Evolutionary conservation across 2,113 vertebrate genomes (phyloP), one percentile per base, ranked within the genome.

Genomic region (Poicephalus gulielmi): DNA sequence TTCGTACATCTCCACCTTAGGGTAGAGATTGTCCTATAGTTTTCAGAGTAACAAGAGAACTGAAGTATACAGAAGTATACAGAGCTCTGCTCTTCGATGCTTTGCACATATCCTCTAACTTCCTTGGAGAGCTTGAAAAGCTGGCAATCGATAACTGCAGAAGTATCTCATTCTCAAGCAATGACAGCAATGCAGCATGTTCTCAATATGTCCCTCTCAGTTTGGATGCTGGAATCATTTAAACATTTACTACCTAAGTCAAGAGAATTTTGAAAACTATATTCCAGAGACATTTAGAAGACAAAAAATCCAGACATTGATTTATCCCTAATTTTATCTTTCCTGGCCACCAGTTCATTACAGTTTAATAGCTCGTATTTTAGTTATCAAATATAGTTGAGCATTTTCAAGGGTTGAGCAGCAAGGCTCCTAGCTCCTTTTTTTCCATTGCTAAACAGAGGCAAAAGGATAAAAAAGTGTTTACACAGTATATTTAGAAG

Each of bases 401-500:
- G 4, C 13, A 44, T 62, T 94, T 92, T 66, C 24, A 68, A 69
- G 22, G 3, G 17, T 8, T 83, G 11, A 82, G 4, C 17, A 77
- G 16, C 11, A 18, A 55, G 24, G 8, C 8, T 95, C 50, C 20
- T 8, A 83, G 14, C 8, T 81, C 37, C 41, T 35, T 55, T 23
- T 30, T 25, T 4, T 3, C 1, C 3, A 17, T 5, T 7, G 43
- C 64, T 93, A 71, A 94, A 94, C 68, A 92, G 35, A 81, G 24
- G 35, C 44, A 76, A 80, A 86, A 86, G 2, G 90, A 87, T 33
- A 85, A 93, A 91, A 83, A 90, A 66, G 8, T 83, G 22, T 41
- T 73, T 77, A 53, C 82, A 85, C 82, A 83, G 53, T 74, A 23
- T 62, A 94, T 94, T 96, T 93, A 95, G 87, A 95, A 96, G 11